These are phyloP conservation scores for Synodontis membranacea DNA, from an alignment of 2,113 vertebrate genomes.

Conservation along the genomic window DNA sequence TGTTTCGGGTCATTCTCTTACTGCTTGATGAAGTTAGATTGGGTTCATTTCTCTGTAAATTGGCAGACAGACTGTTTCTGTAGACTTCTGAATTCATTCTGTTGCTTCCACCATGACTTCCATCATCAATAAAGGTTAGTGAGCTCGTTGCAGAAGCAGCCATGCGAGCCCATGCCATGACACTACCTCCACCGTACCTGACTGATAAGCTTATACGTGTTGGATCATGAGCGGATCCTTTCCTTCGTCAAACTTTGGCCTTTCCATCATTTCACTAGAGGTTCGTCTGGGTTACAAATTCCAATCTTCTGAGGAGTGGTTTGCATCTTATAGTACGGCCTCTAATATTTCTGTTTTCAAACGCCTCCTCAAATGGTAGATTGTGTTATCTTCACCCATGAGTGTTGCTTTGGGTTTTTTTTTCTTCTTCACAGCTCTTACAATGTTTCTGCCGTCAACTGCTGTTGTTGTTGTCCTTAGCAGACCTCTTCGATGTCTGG, in stretches of 20 bases:
- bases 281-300: not conserved
- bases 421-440: not conserved
- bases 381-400: not conserved
- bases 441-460: not conserved
- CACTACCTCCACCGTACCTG: not conserved
- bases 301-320: not conserved
- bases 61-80: not conserved
- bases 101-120: not conserved
- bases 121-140: not conserved
- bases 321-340: not conserved
- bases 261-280: not conserved
- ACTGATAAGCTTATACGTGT: not conserved
- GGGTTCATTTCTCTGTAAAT: not conserved
- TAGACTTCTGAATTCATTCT: not conserved
- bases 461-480: not conserved
- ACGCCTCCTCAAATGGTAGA: not conserved
- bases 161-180: not conserved
- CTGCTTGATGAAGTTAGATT: not conserved
- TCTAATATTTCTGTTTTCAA: not conserved
- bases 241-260: not conserved
- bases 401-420: not conserved
- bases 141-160: not conserved
- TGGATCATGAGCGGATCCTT: not conserved
- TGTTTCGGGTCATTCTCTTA: not conserved
- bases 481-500: not conserved